phyloP scores from a whole-genome alignment of 2,888 invertebrate species.

The Trileptium ribeirensis region DNA sequence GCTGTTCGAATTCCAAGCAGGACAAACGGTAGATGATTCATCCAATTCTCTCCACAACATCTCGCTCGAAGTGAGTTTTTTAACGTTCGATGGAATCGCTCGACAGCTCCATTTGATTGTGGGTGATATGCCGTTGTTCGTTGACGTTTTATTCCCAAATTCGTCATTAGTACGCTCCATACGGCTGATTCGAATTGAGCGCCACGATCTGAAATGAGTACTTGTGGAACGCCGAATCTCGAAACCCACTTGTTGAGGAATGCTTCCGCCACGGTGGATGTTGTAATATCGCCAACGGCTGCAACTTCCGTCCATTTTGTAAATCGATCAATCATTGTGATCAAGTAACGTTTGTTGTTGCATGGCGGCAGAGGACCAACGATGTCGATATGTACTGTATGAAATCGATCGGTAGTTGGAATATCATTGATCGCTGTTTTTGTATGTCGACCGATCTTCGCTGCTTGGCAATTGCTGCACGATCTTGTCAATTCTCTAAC shows the following conservation, averaged over 20 bases:
- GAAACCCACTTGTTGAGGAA: not conserved
- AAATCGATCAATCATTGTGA: not conserved
- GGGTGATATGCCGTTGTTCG: too few species aligned
- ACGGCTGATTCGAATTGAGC: not conserved
- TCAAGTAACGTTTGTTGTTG: not conserved
- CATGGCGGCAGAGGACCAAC: not conserved
- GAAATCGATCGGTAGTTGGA: not conserved
- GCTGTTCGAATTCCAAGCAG: too few species aligned
- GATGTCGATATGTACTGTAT: not conserved
- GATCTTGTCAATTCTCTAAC: not conserved
- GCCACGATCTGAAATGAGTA: not conserved
- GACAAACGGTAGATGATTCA: too few species aligned
- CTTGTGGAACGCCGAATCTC: not conserved
- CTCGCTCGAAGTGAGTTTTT: too few species aligned
- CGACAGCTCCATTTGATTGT: too few species aligned
- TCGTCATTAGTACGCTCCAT: not conserved
- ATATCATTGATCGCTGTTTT: not conserved
- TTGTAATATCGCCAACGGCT: not conserved
- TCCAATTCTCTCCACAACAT: too few species aligned
- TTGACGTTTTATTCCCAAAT: not conserved
- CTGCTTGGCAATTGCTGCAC: not conserved
- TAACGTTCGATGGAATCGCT: too few species aligned
- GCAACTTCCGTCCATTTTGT: not conserved
- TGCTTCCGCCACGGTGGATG: not conserved
- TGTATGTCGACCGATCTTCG: not conserved